Percentiles rank a stretch among this genome's conserved stretches.
Evolutionary conservation across 1,140 invertebrate species (phyloP).

Genomic region (Arion vulgaris): DNA sequence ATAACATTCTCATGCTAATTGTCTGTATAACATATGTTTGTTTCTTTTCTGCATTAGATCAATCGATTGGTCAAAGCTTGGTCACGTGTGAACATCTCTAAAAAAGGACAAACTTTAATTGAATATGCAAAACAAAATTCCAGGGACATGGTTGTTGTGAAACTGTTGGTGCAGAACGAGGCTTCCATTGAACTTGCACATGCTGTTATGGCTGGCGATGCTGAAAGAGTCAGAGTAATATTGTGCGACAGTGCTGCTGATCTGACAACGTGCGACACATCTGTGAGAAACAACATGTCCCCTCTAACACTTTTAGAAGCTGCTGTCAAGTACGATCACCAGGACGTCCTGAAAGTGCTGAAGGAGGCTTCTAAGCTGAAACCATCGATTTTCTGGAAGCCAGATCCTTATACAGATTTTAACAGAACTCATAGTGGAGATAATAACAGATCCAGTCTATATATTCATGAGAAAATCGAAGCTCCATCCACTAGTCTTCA

Average conservation of each 20-base stretch:
- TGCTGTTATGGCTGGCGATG: slow-evolving; percentile 63
- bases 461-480: too few species aligned
- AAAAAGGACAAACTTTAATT: slow-evolving; percentile 56
- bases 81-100: slow-evolving; percentile 63
- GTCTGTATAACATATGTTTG: too few species aligned
- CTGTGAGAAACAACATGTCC: slow-evolving; percentile 56
- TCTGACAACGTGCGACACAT: slow-evolving; percentile 55
- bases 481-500: neutral
- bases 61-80: slow-evolving; percentile 66
- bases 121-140: slow-evolving; percentile 61
- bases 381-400: neutral
- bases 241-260: slow-evolving; percentile 55
- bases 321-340: slow-evolving; percentile 61
- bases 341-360: slow-evolving; percentile 50
- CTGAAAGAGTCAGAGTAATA: slow-evolving; percentile 55
- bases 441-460: neutral
- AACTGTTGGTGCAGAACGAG: slow-evolving; percentile 60
- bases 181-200: slow-evolving; percentile 67
- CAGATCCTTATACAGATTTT: too few species aligned
- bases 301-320: slow-evolving; percentile 60
- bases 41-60: slow-evolving; percentile 37
- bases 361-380: neutral
- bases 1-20: too few species aligned
- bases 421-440: neutral
- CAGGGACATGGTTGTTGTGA: slow-evolving; percentile 55